These are phyloP conservation scores for Gila orcuttii DNA, from an alignment of 2,113 vertebrate genomes.

Conservation along the genomic window DNA sequence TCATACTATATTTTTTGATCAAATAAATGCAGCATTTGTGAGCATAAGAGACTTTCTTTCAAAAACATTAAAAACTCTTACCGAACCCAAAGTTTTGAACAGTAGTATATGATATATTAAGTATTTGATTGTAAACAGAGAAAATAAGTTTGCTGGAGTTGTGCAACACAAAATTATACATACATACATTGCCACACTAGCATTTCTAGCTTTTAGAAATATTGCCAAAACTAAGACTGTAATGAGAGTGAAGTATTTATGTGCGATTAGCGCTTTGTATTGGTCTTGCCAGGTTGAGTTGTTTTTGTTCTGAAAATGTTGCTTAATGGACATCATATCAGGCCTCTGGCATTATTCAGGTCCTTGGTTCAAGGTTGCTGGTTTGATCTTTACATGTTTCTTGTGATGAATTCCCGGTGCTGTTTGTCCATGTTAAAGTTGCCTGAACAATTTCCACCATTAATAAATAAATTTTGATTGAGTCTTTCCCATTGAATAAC, in stretches of 20 bases:
- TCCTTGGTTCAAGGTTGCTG: not conserved
- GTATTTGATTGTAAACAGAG: not conserved
- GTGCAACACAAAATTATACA: not conserved
- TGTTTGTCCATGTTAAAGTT: not conserved
- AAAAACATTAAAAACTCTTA: not conserved
- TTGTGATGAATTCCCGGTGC: not conserved
- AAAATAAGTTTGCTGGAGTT: not conserved
- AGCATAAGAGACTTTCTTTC: not conserved
- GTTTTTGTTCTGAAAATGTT: not conserved
- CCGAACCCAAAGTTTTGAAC: not conserved
- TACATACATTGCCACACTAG: not conserved
- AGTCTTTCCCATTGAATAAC: not conserved
- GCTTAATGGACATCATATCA: not conserved
- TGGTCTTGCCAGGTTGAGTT: not conserved
- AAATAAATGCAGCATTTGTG: too few relatives aligned
- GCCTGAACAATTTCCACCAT: not conserved
- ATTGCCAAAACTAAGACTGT: not conserved
- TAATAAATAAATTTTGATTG: not conserved
- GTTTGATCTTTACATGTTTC: too few relatives aligned
- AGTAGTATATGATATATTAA: not conserved
- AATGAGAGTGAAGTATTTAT: not conserved
- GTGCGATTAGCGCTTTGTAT: not conserved
- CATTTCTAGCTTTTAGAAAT: not conserved
- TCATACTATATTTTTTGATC: too few relatives aligned
- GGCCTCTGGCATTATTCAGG: not conserved